phyloP scores from a whole-genome alignment of 2,113 vertebrate species.

The Telmatochromis brachygnathus region DNA sequence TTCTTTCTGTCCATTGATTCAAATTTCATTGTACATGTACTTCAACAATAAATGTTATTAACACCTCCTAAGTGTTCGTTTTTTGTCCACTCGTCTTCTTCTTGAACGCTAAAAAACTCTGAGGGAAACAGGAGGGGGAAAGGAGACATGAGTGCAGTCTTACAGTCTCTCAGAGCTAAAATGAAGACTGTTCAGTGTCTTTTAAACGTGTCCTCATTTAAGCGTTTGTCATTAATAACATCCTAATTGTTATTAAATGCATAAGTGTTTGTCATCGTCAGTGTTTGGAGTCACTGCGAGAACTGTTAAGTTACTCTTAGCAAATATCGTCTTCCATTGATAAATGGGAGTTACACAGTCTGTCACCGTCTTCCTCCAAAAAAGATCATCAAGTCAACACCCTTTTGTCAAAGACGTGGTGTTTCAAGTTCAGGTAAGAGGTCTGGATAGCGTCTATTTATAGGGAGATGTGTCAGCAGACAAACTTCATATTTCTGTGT shows the following conservation, averaged over 20 bases:
- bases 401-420: slow-evolving; percentile 57
- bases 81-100: slow-evolving; percentile 18
- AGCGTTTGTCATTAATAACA: slow-evolving; percentile 52
- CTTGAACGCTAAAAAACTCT: slow-evolving; percentile 60
- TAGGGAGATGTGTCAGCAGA: slow-evolving; percentile 16
- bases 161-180: slow-evolving; percentile 51
- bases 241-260: slow-evolving; percentile 59
- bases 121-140: slow-evolving; percentile 21
- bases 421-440: slow-evolving; percentile 24
- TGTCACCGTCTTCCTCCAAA: slow-evolving; percentile 29
- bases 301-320: slow-evolving; percentile 35
- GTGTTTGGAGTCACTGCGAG: slow-evolving; percentile 23
- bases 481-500: not conserved
- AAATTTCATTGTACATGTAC: slow-evolving; percentile 37
- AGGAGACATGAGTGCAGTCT: slow-evolving; percentile 50
- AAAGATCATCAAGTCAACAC: slow-evolving; percentile 11
- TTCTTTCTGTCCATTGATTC: slow-evolving; percentile 56
- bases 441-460: slow-evolving; percentile 46
- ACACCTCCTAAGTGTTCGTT: slow-evolving; percentile 37
- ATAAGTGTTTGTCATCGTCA: slow-evolving; percentile 35
- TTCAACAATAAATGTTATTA: slow-evolving; percentile 54
- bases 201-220: slow-evolving; percentile 42
- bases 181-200: slow-evolving; percentile 36
- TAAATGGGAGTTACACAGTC: slow-evolving; percentile 40
- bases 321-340: slow-evolving; percentile 30